Evolutionary conservation across 2,797 vertebrate species (phyloP), one percentile per base, ranked within the genome.

Genomic region (Antrozous pallidus): DNA sequence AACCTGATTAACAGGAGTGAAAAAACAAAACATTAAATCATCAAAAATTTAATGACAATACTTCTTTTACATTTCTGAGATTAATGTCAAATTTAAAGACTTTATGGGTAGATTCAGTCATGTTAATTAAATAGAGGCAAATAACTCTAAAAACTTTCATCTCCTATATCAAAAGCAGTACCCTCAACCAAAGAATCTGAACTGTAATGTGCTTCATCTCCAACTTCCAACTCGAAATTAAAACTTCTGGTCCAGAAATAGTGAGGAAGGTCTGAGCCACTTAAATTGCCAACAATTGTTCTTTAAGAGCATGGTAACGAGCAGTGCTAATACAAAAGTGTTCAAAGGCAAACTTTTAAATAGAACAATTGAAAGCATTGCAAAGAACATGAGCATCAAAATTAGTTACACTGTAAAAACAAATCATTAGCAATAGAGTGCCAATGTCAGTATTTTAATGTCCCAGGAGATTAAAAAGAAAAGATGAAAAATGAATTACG

Each of bases 1-100:
- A 99, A 98, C 99, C 99, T 99, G 92, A 90, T 96, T 94, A 97
- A 98, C 6, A 98, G 49, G 97, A 97, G 95, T 49, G 13, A 88
- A 88, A 77, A 96, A 96, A 96, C 67, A 95, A 20, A 95, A 85
- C 28, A 91, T 93, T 84, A 94, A 93, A 81, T 88, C 40, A 93
- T 92, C 92, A 79, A 65, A 95, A 80, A 42, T 88, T 81, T 82
- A 97, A 77, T 31, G 6, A 31, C 20, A 82, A 24, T 40, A 56
- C 28, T 58, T 49, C 10, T 85, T 92, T 51, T 49, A 90, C 85
- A 93, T 83, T 91, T 87, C 89, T 93, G 74, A 95, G 38, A 92
- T 1, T 91, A 84, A 47, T 24, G 20, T 85, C 67, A 94, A 92
- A 96, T 92, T 75, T 84, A 91, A 95, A 63, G 91, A 77, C 42